These are phyloP conservation scores for Misgurnus anguillicaudatus DNA, from an alignment of 2,113 vertebrate species.

Conservation along the genomic window DNA sequence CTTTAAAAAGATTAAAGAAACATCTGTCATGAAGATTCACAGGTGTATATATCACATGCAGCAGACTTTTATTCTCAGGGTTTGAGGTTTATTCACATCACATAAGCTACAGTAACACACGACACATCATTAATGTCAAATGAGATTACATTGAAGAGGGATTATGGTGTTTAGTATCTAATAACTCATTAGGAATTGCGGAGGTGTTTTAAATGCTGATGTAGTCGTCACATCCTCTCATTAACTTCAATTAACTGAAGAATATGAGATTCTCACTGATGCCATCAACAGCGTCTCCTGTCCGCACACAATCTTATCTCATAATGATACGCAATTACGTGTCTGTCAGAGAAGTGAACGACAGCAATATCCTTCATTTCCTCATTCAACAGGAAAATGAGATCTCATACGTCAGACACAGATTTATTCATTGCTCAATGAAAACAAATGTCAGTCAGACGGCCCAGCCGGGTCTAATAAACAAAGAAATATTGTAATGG, in stretches of 20 bases:
- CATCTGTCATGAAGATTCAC: too few relatives aligned
- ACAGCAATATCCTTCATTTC: conserved; percentile 55
- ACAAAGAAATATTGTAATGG: too few relatives aligned
- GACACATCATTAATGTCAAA: conserved; percentile 57
- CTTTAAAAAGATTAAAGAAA: too few relatives aligned
- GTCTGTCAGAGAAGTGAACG: conserved; percentile 52
- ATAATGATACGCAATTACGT: conserved; percentile 41
- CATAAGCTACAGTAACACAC: too few relatives aligned
- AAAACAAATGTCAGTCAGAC: conserved; percentile 20
- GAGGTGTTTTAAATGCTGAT: conserved; percentile 62
- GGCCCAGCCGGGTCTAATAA: neutral
- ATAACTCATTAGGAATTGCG: conserved; percentile 71
- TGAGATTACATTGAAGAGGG: neutral
- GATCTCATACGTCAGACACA: conserved; percentile 62
- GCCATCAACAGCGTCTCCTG: conserved; percentile 59
- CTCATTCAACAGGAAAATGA: conserved; percentile 60
- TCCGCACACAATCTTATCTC: conserved; percentile 57
- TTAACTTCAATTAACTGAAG: conserved; percentile 74
- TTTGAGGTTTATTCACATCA: too few relatives aligned
- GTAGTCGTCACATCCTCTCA: conserved; percentile 65
- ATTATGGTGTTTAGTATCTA: neutral
- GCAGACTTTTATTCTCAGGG: too few relatives aligned
- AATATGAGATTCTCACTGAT: conserved; percentile 56
- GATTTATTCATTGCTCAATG: conserved; percentile 65
- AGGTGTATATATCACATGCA: too few relatives aligned